Conservation (phyloP, 2,797 vertebrate genomes). For the Neosilurus hyrtlii region DNA sequence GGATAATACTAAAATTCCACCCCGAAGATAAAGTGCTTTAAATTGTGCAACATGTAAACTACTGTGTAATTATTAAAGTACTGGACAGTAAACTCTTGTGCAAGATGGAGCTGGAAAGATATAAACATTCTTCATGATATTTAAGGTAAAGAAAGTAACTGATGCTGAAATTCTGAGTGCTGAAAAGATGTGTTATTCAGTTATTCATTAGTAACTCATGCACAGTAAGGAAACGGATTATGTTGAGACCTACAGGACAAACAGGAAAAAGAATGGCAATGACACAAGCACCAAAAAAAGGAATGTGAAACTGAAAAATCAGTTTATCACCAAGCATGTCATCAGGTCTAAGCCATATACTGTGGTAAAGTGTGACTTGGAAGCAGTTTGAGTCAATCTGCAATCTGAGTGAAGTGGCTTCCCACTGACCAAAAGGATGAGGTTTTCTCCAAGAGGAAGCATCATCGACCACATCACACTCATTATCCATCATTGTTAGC, state of each 20-base stretch:
- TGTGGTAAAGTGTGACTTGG: slow-evolving; percentile 22
- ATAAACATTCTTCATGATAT: too few relatives aligned
- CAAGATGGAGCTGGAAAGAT: not conserved
- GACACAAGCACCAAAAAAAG: not conserved
- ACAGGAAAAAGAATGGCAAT: not conserved
- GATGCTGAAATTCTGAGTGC: not conserved
- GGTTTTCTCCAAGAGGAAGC: slow-evolving; percentile 47
- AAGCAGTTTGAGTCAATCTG: slow-evolving; percentile 23
- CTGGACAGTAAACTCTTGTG: too few relatives aligned
- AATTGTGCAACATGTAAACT: too few relatives aligned
- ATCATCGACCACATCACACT: slow-evolving; percentile 37
- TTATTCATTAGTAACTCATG: slow-evolving; percentile 17
- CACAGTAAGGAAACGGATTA: slow-evolving; percentile 16
- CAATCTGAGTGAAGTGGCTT: slow-evolving; percentile 34
- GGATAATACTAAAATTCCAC: too few relatives aligned
- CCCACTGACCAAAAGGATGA: slow-evolving; percentile 34
- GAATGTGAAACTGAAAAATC: not conserved
- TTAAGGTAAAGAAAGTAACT: too few relatives aligned
- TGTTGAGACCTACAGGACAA: not conserved
- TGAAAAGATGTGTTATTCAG: slow-evolving; percentile 36
- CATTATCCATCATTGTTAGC: slow-evolving; percentile 53
- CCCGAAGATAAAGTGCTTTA: too few relatives aligned
- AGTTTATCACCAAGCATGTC: not conserved
- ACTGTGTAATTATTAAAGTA: too few relatives aligned
- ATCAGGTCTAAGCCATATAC: not conserved